Evolutionary conservation across 1,140 invertebrate genomes (phyloP).

Genomic region (Anagrus nilaparvatae): DNA sequence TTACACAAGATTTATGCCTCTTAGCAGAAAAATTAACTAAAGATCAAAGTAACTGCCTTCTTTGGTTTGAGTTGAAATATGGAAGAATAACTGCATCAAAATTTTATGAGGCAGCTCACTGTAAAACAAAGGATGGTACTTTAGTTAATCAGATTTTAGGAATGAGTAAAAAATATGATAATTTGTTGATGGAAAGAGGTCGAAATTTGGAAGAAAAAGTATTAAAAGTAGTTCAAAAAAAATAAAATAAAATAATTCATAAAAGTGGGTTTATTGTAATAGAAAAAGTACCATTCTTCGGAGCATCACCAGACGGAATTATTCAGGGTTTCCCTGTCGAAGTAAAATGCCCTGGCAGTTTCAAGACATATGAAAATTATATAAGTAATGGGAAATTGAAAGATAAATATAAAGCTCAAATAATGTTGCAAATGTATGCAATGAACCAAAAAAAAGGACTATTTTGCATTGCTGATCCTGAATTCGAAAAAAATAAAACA

Average conservation of each 20-base stretch:
- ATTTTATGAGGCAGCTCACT: constrained; percentile 29
- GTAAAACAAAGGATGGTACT: constrained; percentile 24
- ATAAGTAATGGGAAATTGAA: constrained; percentile 16
- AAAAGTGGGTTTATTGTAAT: constrained; percentile 19
- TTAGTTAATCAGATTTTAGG: constrained; percentile 28
- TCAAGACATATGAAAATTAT: constrained; percentile 18
- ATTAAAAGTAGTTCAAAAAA: constrained; percentile 13
- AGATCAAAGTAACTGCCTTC: constrained; percentile 15
- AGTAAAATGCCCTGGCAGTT: constrained; percentile 27
- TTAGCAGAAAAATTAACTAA: constrained; percentile 19
- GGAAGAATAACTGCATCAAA: constrained; percentile 35
- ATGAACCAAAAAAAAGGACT: constrained; percentile 17
- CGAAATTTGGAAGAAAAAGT: constrained; percentile 26
- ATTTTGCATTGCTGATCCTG: constrained; percentile 21
- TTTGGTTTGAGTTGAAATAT: constrained; percentile 32
- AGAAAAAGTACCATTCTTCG: constrained; percentile 20
- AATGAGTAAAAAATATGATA: constrained; percentile 22
- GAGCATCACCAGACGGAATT: constrained; percentile 31
- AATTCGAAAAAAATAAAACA: constrained; percentile 19
- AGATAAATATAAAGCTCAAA: constrained; percentile 22
- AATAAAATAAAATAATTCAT: constrained; percentile 8
- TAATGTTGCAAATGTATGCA: constrained; percentile 28
- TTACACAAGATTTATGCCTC: constrained; percentile 9
- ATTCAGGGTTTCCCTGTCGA: constrained; percentile 21
- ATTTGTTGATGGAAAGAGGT: constrained; percentile 26